Base-by-base conservation (phyloP, 2,888 invertebrate species). In the Drosophila rubida region DNA sequence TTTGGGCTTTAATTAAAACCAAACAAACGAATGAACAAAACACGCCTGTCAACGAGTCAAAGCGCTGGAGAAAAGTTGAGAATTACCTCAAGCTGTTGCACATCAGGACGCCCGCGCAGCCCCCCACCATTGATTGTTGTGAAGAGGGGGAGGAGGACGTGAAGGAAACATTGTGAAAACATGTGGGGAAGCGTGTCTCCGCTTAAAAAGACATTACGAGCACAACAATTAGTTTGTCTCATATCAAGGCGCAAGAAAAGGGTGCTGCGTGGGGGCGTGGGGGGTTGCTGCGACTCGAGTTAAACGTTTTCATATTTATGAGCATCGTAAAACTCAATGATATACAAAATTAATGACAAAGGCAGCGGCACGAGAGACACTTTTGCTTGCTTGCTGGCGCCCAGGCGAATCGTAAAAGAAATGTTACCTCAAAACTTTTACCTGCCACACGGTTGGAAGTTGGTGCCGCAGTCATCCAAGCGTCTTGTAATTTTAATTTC, bases 221-320 rank as follows among this genome's bases (percentile, higher is more conserved):
- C 64, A 57, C 44, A 74, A 91, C 91, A 91, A 91, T 91, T 91
- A 91, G 90, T 87, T 88, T 87, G 80, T 84, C 86, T 87, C 80
- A 83, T 78, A 75, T 73, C n/a, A 32, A 1, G 25, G 25, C 5
- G 7, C 6, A 7, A 25, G 23, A 69, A 63, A 78, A 49, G 32
- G 32, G 30, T n/a, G 16, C 19, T 8, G 30, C 1, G 8, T 11
- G 42, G 22, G 11, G 35, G 22, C n/a, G n/a, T n/a, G 22, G 0
- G 0, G 37, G 19, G 0, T 5, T 35, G 14, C 11, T 44, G 14
- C 11, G 8, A 27, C n/a, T 6, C 19, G 89, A 91, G 87, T 90
- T 90, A 89, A 90, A 88, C 81, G 90, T 89, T 90, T 88, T 82
- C 79, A 85, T 91, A 90, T 91, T 91, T 91, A 91, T 87, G 91